These are phyloP conservation scores for Gymnarchus niloticus DNA, from an alignment of 2,113 vertebrate genomes.

Conservation along the genomic window DNA sequence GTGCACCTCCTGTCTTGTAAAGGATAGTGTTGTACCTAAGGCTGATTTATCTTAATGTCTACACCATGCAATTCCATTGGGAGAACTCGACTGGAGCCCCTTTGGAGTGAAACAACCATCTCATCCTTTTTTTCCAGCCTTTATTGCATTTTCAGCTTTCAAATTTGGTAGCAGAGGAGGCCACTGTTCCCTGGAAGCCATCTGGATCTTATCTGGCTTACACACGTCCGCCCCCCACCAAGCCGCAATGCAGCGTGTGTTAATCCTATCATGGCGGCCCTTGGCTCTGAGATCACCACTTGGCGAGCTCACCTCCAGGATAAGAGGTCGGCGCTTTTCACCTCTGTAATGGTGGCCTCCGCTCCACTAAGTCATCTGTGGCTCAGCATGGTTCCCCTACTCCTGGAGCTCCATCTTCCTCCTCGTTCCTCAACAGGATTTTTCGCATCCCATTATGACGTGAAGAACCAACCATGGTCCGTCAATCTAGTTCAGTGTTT, in stretches of 20 bases:
- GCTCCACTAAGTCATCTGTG: neutral
- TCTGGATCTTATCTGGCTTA: neutral
- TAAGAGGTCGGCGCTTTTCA: neutral
- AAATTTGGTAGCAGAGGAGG: neutral
- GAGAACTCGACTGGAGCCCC: neutral
- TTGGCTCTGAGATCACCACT: neutral
- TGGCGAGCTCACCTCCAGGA: neutral
- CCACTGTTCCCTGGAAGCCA: neutral
- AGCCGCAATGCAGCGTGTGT: neutral
- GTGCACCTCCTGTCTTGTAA: neutral
- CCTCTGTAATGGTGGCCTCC: neutral
- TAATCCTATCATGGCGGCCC: neutral
- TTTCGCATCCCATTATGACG: too few species aligned
- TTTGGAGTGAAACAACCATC: neutral
- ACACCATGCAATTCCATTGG: neutral
- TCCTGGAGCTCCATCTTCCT: neutral
- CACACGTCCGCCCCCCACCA: neutral
- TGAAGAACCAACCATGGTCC: too few species aligned
- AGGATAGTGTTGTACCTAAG: too few species aligned
- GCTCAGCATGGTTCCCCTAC: too few species aligned
- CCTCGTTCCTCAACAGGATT: too few species aligned
- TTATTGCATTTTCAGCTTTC: neutral
- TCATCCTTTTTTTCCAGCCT: neutral
- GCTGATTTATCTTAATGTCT: neutral
- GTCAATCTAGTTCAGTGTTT: neutral